phyloP scores from a whole-genome alignment of 2,113 vertebrate species.

The Dromaius novaehollandiae region DNA sequence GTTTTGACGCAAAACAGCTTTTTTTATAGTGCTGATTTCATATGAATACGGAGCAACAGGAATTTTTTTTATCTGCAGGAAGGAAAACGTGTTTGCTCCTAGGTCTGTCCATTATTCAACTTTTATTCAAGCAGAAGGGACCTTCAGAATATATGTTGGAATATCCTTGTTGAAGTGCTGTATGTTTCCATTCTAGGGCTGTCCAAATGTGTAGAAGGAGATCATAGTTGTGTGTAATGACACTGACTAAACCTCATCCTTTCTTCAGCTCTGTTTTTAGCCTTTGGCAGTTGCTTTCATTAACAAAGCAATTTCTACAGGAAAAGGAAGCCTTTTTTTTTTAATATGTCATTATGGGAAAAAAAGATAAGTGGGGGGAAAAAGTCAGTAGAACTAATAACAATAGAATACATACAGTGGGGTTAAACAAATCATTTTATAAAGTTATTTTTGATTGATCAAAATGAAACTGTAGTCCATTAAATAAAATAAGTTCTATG shows the following conservation, averaged over 20 bases:
- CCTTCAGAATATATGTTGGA: background rate
- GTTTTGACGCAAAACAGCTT: background rate
- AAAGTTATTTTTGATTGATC: background rate
- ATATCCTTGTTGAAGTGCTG: background rate
- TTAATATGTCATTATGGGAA: background rate
- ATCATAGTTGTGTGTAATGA: background rate
- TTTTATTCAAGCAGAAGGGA: background rate
- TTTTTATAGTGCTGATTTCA: background rate
- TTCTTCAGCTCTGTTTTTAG: background rate
- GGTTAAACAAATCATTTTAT: background rate
- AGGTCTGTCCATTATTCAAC: background rate
- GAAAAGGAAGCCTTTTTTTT: background rate
- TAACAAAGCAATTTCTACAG: background rate
- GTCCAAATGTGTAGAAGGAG: background rate
- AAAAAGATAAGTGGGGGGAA: background rate
- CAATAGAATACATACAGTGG: background rate
- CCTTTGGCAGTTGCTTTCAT: background rate
- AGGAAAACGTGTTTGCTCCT: background rate
- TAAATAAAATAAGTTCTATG: slow-evolving; percentile 19
- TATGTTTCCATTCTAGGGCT: background rate
- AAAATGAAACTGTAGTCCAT: background rate
- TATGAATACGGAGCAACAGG: background rate
- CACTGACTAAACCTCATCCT: background rate
- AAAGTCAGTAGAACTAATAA: background rate
- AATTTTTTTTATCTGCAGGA: background rate